phyloP scores from a whole-genome alignment of 1,140 invertebrate genomes.

The Scaptomyza hsui region DNA sequence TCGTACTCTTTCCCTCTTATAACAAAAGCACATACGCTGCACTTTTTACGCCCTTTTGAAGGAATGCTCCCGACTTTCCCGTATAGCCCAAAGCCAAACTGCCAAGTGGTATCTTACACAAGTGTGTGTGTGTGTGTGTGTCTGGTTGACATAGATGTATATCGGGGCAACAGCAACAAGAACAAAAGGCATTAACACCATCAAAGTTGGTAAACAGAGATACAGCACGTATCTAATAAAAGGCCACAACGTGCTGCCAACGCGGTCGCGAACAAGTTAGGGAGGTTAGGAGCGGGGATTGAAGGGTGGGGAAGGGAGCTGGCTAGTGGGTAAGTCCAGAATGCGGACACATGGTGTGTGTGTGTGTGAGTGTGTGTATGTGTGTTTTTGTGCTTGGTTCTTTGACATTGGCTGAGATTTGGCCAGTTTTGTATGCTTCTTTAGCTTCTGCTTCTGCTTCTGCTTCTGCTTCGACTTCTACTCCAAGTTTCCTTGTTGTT shows the following conservation, averaged over 20 bases:
- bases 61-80: neutral
- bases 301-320: neutral
- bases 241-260: constrained; percentile 77
- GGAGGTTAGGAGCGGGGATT: neutral
- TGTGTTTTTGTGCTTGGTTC: constrained; percentile 24
- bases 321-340: constrained; percentile 15
- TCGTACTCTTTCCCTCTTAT: neutral
- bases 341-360: constrained; percentile 27
- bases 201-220: constrained; percentile 80
- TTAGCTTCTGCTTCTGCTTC: neutral
- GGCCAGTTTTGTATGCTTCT: constrained; percentile 3
- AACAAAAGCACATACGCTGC: constrained; percentile 45
- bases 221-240: constrained; percentile 82
- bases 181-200: constrained; percentile 78
- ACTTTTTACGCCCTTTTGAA: constrained; percentile 43
- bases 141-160: constrained; percentile 59
- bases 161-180: constrained; percentile 52
- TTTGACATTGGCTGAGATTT: constrained; percentile 70
- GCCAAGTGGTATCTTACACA: constrained; percentile 10
- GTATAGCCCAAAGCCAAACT: constrained; percentile 1
- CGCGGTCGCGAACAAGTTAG: constrained; percentile 46
- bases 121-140: constrained; percentile 16
- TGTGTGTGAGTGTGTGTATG: no score
- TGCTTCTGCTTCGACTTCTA: no score
- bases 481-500: no score